Evolutionary conservation across 1,140 invertebrate genomes (phyloP), one percentile per base, ranked within the genome.

Genomic region (Drusus annulatus): DNA sequence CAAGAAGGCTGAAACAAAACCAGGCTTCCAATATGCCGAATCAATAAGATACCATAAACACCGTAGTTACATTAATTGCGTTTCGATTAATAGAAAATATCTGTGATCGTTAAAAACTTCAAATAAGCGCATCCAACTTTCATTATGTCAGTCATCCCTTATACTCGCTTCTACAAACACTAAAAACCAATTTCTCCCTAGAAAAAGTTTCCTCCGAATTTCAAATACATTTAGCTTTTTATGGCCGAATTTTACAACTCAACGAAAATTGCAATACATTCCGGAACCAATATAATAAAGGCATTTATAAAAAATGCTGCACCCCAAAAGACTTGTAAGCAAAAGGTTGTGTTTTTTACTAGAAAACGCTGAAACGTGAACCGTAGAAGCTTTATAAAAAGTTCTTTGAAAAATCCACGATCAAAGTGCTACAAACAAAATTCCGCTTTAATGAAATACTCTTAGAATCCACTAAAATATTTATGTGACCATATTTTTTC

Each of bases 371-470:
- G 62, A 78, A 78, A 78, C 51, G 63, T 65, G 63, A 78, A 69
- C 50, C 52, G 62, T 50, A 6, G 78, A 62, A 50, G 78, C 78
- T 60, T 73, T 45, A 68, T 68, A 79, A 79, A 77, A 79, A 79
- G 51, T 56, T 73, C 68, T 73, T 73, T 78, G 36, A 78, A 78
- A 73, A 78, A 71, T 76, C 73, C 21, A 54, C 76, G 76, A 63
- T 81, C 76, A 81, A 81, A 81, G 73, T 74, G 62, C 76, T 73
- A 73, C 76, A 75, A 81, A 79, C 77, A 75, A 81, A 80, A 79
- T 81, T 79, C 80, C 73, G 76, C 76, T 79, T 51, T 81, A 81
- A 81, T 81, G 80, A 81, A 81, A 81, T 79, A 81, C 76, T 77
- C 50, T 50, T 23, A 79, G 31, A 50, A 51, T 65, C 60, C 51